phyloP scores from a whole-genome alignment of 2,888 invertebrate species.

The Heliconius charithonia region DNA sequence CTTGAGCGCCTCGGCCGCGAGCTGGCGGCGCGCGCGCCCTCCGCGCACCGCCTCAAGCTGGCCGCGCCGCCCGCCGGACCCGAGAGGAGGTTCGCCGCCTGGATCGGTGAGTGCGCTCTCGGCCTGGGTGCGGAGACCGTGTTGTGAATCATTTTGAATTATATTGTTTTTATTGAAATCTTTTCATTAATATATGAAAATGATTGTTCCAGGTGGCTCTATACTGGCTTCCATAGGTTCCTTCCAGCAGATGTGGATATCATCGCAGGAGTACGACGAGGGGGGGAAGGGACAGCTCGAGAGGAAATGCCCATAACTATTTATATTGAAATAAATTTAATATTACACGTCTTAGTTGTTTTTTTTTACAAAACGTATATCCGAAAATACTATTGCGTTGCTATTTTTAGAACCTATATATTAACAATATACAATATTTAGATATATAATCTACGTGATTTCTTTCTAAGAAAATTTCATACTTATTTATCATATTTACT shows the following conservation, averaged over 20 bases:
- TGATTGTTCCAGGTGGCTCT: constrained; percentile 87
- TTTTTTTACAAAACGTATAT: background rate
- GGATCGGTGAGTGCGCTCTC: constrained; percentile 90
- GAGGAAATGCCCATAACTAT: constrained; percentile 91
- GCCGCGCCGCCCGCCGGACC: constrained; percentile 95
- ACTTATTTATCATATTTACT: too few species aligned
- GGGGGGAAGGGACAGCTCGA: constrained; percentile 98
- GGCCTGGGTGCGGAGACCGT: too few species aligned
- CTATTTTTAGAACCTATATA: too few species aligned
- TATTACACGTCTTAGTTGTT: background rate
- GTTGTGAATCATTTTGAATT: too few species aligned
- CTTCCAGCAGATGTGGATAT: constrained; percentile 99
- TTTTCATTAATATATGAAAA: too few species aligned
- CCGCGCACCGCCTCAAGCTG: constrained; percentile 96
- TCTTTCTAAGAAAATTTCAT: too few species aligned
- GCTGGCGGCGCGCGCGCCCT: constrained; percentile 86
- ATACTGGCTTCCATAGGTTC: constrained; percentile 99
- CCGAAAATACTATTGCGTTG: too few species aligned
- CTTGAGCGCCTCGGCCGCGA: constrained; percentile 92
- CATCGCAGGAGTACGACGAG: constrained; percentile 99
- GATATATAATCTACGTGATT: too few species aligned
- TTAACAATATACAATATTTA: too few species aligned
- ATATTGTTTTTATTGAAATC: too few species aligned
- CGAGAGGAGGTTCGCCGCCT: constrained; percentile 97
- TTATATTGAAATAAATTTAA: background rate